Base-by-base conservation (phyloP, 2,888 invertebrate species). In the Papilio gigon region DNA sequence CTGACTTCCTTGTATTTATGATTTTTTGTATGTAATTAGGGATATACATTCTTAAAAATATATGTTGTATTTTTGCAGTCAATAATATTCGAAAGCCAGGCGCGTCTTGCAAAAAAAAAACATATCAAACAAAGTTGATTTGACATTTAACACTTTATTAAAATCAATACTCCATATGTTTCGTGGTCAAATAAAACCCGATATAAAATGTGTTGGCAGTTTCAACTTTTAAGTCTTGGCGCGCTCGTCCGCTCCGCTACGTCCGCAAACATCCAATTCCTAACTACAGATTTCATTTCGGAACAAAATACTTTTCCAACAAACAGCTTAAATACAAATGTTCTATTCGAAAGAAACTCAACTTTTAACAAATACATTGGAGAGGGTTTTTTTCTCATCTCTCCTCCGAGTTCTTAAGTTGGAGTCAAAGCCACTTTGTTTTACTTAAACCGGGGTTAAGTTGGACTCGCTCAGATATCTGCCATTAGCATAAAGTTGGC, bases 401-500 rank as follows among this genome's bases (percentile, higher is more conserved):
- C 22, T 79, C 84, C 79, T 76, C 78, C 77, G 79, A 82, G 81
- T 83, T 68, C 73, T 75, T 75, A 71, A 77, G 78, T 76, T 76
- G 75, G 75, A 77, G 77, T 78, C 80, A 79, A 82, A 83, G 79
- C 84, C 87, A 86, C 85, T 86, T 85, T 86, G 86, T 87, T 86
- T 86, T 86, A 88, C 85, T 89, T 88, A 87, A 85, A 81, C 79
- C 80, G 75, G 78, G 85, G 84, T 84, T 84, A 86, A 87, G 84
- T 82, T 82, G 73, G 84, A 77, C 81, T 77, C 65, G 75, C 66
- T 74, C 78, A 80, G 84, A 85, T 86, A 87, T 87, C 86, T 81
- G 79, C 83, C 88, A 88, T 88, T 89, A 88, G 86, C 89, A 89
- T 89, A 87, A 88, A 87, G 80, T 88, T 87, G 78, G 76, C 78